Evolutionary conservation across 2,113 vertebrate species (phyloP).

Genomic region (Nannospalax galili): DNA sequence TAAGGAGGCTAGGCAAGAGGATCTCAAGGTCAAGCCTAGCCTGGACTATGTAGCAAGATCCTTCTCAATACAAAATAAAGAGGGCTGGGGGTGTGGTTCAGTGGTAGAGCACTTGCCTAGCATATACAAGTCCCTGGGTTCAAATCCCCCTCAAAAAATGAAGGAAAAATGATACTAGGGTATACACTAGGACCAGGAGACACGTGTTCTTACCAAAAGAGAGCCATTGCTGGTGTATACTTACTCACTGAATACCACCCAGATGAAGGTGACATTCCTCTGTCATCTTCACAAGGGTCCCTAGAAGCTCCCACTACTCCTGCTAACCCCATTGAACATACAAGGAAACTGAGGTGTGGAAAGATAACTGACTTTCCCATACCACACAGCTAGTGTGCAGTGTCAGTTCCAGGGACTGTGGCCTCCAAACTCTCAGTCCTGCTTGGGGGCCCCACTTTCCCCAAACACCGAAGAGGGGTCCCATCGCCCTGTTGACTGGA

Average conservation of each 20-base stretch:
- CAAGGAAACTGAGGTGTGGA: not conserved
- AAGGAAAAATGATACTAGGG: not conserved
- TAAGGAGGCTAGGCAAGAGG: not conserved
- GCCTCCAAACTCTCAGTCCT: accelerated
- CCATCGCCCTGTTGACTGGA: not conserved
- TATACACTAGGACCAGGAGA: not conserved
- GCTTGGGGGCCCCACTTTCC: not conserved
- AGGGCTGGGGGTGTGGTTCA: no score
- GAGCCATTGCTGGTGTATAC: not conserved
- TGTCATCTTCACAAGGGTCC: not conserved
- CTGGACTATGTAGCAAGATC: not conserved
- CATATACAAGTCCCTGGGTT: not conserved
- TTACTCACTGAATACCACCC: accelerated
- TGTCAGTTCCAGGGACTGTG: not conserved
- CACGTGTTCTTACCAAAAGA: not conserved
- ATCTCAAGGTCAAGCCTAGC: not conserved
- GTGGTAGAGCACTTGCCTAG: not conserved
- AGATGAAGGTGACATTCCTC: not conserved
- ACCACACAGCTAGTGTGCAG: not conserved
- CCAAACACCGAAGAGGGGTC: not conserved
- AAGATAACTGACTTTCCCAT: accelerated
- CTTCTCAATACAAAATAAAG: not conserved
- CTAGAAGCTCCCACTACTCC: not conserved
- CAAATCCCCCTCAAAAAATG: no score
- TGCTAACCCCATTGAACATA: not conserved